Evolutionary conservation across 2,888 invertebrate species (phyloP).

Genomic region (Camptogramma bilineatum): DNA sequence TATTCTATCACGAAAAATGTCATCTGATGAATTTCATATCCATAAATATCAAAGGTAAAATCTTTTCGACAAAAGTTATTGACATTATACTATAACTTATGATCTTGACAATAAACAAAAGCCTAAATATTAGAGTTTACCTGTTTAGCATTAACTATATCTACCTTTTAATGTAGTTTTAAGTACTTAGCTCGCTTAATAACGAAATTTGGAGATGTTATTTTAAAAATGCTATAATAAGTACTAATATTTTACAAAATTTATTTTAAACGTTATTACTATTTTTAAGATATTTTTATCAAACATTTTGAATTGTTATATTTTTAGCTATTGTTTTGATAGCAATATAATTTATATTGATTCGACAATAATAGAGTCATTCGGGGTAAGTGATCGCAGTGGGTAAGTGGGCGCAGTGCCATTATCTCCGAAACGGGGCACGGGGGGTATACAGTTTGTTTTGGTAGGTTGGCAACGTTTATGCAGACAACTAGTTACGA

Average conservation of each 20-base stretch:
- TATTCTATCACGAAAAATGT: background rate
- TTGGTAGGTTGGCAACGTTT: no score
- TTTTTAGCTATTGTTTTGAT: background rate
- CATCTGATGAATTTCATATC: background rate
- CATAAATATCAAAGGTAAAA: background rate
- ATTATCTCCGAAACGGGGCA: no score
- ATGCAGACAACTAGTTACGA: no score
- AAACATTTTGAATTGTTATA: background rate
- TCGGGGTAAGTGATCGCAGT: no score
- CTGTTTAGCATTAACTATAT: background rate
- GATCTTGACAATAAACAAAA: conserved; percentile 10
- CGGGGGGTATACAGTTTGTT: no score
- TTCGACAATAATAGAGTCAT: conserved; percentile 9
- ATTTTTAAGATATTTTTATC: background rate
- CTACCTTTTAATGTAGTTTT: background rate
- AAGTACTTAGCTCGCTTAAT: background rate
- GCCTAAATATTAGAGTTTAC: background rate
- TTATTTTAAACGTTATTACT: conserved; percentile 8
- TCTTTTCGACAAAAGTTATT: background rate
- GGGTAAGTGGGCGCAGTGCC: no score
- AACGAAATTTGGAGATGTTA: conserved; percentile 23
- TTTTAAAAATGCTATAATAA: conserved; percentile 7
- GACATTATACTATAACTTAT: background rate
- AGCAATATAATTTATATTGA: conserved; percentile 2
- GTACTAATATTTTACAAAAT: conserved; percentile 15